Percentiles rank a stretch among this genome's conserved stretches.
Conservation (phyloP, 2,113 vertebrate genomes). For the Tor tambroides region DNA sequence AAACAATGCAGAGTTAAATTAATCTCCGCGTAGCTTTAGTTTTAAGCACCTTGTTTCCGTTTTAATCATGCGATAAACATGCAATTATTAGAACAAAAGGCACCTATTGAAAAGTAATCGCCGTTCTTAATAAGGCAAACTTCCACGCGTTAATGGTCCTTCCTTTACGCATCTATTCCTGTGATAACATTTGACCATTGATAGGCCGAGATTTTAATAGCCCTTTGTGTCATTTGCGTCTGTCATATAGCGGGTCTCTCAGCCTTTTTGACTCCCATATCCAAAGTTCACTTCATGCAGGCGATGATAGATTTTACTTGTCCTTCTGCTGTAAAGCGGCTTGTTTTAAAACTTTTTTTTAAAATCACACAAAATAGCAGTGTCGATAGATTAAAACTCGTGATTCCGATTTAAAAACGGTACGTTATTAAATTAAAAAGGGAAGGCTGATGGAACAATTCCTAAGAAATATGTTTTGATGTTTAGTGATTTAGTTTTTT, state of each 20-base stretch:
- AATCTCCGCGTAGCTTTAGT: slow-evolving; percentile 16
- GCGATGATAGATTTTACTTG: background rate
- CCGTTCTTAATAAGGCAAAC: slow-evolving; percentile 9
- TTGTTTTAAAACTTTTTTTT: background rate
- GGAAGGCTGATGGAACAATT: background rate
- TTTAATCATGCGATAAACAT: slow-evolving; percentile 38
- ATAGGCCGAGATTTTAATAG: background rate
- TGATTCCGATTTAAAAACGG: background rate
- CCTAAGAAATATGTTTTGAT: background rate
- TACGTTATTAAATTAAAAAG: background rate
- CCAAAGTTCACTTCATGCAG: background rate
- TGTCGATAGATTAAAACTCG: background rate
- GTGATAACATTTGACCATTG: background rate
- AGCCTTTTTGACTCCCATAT: background rate
- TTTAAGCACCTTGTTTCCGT: slow-evolving; percentile 31
- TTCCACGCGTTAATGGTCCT: slow-evolving; percentile 10
- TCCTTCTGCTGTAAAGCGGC: background rate
- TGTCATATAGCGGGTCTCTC: background rate
- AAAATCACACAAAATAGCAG: background rate
- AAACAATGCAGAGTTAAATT: background rate
- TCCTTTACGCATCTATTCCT: background rate
- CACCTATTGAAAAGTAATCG: slow-evolving; percentile 12
- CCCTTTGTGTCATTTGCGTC: background rate
- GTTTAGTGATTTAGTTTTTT: background rate
- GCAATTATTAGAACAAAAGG: slow-evolving; percentile 31